Conservation (phyloP, 1,140 invertebrate species). For the Drosophila repleta region DNA sequence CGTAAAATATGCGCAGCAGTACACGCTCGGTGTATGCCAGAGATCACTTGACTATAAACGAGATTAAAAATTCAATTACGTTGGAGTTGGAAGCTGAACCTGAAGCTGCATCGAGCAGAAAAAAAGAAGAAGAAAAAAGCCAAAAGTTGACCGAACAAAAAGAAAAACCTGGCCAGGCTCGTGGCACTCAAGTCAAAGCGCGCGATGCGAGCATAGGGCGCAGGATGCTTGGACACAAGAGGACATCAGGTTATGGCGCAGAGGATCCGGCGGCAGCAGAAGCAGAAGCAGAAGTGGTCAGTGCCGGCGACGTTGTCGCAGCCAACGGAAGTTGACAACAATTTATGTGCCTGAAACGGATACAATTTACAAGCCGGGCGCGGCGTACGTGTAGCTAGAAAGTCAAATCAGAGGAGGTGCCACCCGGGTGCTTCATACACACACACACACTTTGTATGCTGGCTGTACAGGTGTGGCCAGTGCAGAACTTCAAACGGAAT, state of each 20-base stretch:
- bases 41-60: conserved; percentile 83
- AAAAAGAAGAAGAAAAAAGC: conserved; percentile 40
- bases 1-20: conserved; percentile 80
- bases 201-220: conserved; percentile 47
- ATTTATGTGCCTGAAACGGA: conserved; percentile 82
- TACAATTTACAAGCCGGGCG: conserved; percentile 78
- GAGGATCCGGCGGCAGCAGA: conserved; percentile 22
- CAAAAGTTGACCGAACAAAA: conserved; percentile 62
- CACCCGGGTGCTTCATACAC: background rate
- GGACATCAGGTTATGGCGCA: conserved; percentile 2
- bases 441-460: background rate
- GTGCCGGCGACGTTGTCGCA: conserved; percentile 76
- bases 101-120: conserved; percentile 63
- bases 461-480: conserved; percentile 62
- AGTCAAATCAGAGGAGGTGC: conserved; percentile 1
- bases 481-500: conserved; percentile 78
- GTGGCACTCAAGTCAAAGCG: conserved; percentile 72
- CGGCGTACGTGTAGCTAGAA: conserved; percentile 61
- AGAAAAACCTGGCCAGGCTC: conserved; percentile 53
- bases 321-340: conserved; percentile 82
- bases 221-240: conserved; percentile 28
- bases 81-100: conserved; percentile 79
- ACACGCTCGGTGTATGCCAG: conserved; percentile 74
- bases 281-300: conserved; percentile 72
- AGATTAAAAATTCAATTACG: conserved; percentile 83